Evolutionary conservation across 2,113 vertebrate species (phyloP).

Genomic region (Cheirogaleus medius): DNA sequence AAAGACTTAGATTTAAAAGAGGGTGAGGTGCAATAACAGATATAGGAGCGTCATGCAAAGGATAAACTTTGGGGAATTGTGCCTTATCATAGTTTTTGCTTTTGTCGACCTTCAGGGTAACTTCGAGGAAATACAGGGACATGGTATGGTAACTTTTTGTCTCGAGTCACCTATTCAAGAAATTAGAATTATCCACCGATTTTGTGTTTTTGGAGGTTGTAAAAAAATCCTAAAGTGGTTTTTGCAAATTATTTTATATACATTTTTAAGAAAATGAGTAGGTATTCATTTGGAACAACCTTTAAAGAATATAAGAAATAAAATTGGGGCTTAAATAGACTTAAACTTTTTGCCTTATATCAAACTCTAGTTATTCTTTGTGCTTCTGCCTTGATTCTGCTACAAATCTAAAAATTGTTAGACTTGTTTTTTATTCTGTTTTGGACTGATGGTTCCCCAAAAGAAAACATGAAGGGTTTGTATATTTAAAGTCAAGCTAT

Average conservation of each 20-base stretch:
- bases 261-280: background rate
- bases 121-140: background rate
- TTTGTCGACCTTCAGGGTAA: background rate
- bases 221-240: background rate
- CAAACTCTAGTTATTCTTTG: background rate
- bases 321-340: background rate
- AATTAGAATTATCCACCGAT: background rate
- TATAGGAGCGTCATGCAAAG: background rate
- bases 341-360: background rate
- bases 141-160: background rate
- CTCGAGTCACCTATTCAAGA: background rate
- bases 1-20: background rate
- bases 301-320: background rate
- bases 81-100: background rate
- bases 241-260: conserved; percentile 8
- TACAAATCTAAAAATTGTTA: background rate
- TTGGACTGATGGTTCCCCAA: background rate
- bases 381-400: background rate
- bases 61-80: background rate
- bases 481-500: background rate
- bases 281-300: background rate
- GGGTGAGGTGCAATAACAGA: background rate
- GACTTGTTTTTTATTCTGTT: background rate
- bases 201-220: background rate
- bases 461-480: background rate